Conservation (phyloP, 1,140 invertebrate species). For the Manduca sexta region DNA sequence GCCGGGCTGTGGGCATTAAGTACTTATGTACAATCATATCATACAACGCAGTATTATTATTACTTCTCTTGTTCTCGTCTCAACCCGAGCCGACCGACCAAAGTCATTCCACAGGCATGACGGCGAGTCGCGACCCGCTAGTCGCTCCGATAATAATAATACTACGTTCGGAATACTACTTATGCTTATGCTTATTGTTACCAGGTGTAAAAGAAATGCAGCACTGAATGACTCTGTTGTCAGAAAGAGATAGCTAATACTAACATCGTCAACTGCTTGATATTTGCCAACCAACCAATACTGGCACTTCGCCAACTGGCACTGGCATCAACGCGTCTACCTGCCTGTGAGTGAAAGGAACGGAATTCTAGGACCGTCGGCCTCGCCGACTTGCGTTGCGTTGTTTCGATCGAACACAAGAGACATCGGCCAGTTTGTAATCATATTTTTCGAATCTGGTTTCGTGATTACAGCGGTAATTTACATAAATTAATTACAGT, state of each 20-base stretch:
- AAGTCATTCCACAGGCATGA: slow-evolving; percentile 48
- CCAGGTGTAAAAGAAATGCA: slow-evolving; percentile 14
- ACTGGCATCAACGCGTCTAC: slow-evolving; percentile 47
- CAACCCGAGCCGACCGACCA: slow-evolving; percentile 28
- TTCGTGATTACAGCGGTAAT: slow-evolving; percentile 21
- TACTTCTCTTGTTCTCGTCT: not conserved
- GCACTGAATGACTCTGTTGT: slow-evolving; percentile 9
- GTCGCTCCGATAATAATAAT: slow-evolving; percentile 45
- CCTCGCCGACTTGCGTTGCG: not conserved
- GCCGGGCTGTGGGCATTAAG: not conserved
- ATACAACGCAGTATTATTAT: too few species aligned
- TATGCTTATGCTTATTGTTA: slow-evolving; percentile 26
- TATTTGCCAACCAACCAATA: slow-evolving; percentile 56
- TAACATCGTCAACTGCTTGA: slow-evolving; percentile 30
- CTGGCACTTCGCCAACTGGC: slow-evolving; percentile 56
- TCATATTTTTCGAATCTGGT: not conserved
- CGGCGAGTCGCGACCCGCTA: too few species aligned
- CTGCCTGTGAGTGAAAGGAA: slow-evolving; percentile 49
- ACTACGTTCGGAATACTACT: slow-evolving; percentile 12
- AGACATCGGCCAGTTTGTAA: not conserved
- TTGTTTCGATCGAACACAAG: not conserved
- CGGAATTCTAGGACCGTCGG: slow-evolving; percentile 27
- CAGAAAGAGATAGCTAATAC: slow-evolving; percentile 28
- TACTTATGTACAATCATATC: not conserved
- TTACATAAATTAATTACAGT: slow-evolving; percentile 40